Conservation (phyloP, 1,140 invertebrate species). For the Bombus affinis region DNA sequence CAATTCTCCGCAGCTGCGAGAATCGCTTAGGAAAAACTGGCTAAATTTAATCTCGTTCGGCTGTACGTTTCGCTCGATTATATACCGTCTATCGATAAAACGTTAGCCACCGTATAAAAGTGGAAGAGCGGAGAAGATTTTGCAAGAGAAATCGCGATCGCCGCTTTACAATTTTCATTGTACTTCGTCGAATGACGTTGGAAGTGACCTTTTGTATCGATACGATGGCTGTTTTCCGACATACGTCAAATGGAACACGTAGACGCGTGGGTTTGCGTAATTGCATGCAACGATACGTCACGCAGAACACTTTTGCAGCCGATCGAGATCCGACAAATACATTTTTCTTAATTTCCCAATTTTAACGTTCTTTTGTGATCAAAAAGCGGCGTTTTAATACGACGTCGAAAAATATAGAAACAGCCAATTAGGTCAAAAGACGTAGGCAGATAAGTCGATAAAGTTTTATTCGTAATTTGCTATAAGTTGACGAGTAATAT, state of each 20-base stretch:
- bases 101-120: too few relatives aligned
- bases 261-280: background rate
- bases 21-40: background rate
- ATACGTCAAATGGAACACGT: background rate
- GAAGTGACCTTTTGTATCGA: background rate
- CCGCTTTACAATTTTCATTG: background rate
- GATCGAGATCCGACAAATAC: too few relatives aligned
- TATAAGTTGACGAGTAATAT: accelerated
- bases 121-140: background rate
- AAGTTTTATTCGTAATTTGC: too few relatives aligned
- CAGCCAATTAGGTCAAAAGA: too few relatives aligned
- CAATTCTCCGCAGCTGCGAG: background rate
- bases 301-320: background rate
- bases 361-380: background rate
- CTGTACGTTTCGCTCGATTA: accelerated
- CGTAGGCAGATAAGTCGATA: too few relatives aligned
- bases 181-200: background rate
- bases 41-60: background rate
- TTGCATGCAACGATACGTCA: background rate
- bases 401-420: too few relatives aligned
- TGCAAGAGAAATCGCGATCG: too few relatives aligned
- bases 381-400: accelerated
- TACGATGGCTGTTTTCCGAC: background rate
- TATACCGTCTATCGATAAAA: background rate
- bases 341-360: background rate